phyloP scores from a whole-genome alignment of 2,888 invertebrate genomes.

The Pseudeuparius sepicola region DNA sequence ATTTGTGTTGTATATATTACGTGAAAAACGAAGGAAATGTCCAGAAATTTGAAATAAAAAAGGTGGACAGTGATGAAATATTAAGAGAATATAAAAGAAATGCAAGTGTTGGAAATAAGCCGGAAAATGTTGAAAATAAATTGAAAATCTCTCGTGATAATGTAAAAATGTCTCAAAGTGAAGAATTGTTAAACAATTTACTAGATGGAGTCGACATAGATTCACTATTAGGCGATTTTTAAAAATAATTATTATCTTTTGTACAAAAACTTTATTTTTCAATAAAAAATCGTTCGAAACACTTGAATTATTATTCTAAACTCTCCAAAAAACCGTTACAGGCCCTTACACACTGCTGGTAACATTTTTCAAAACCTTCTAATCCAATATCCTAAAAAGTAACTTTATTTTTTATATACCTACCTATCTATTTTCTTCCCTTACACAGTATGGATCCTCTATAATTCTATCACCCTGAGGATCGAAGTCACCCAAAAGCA shows the following conservation, averaged over 20 bases:
- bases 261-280: not conserved
- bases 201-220: conserved; percentile 29
- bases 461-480: conserved; percentile 71
- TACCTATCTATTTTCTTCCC: conserved; percentile 30
- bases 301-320: too few relatives aligned
- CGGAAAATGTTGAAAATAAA: not conserved
- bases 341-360: conserved; percentile 60
- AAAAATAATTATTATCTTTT: conserved; percentile 13
- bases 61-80: conserved; percentile 12
- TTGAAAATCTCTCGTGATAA: not conserved
- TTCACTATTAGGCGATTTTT: conserved; percentile 31
- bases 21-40: too few relatives aligned
- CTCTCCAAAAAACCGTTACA: conserved; percentile 53
- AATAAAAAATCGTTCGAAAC: too few relatives aligned
- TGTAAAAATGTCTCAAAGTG: too few relatives aligned
- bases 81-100: conserved; percentile 10
- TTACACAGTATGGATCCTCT: conserved; percentile 86
- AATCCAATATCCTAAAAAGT: conserved; percentile 55
- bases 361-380: conserved; percentile 66
- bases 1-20: conserved; percentile 31
- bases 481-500: conserved; percentile 80
- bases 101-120: conserved; percentile 2
- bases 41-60: conserved; percentile 13
- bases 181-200: too few relatives aligned
- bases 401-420: too few relatives aligned